Evolutionary conservation across 2,113 vertebrate species (phyloP), one percentile per base, ranked within the genome.

Genomic region (Fulica atra): DNA sequence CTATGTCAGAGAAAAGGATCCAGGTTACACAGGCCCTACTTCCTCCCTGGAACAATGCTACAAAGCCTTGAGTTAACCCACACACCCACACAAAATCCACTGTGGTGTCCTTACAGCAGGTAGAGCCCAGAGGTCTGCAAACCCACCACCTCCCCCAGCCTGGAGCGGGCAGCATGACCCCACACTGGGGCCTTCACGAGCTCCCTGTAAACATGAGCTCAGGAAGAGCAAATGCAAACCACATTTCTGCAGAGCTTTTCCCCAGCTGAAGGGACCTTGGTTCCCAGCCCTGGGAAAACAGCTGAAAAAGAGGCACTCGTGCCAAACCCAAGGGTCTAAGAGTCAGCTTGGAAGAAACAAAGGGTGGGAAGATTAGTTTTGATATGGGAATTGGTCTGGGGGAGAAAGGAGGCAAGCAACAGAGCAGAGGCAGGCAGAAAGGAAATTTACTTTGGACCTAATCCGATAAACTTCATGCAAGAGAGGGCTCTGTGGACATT

Each of bases 371-470:
- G 81, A 83, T 40, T 20, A 40, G 35, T 50, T 95, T 81, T 72
- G 36, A 85, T n/a, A 69, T 28, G 89, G 74, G 92, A 95, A 88
- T 94, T 89, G 92, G 89, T 91, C 60, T 0, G 26, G 89, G 63
- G 92, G 42, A 65, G 81, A 94, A 88, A 73, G 78, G 9, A 40
- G 10, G 80, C 31, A 61, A 83, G 83, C 51, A 88, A 66, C 29
- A 77, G 57, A 80, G 69, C 40, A 69, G 50, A 89, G 44, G 73
- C 40, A 73, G 48, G 90, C 93, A 77, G 78, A 85, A 82, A 95
- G 94, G 95, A 96, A 96, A 94, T 95, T 96, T 96, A 90, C 89
- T 97, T 96, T 97, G 95, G 95, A 93, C 10, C 54, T 70, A 33
- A 81, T 93, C 90, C 89, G 81, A 64, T 56, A 93, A 94, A 94